phyloP scores from a whole-genome alignment of 2,113 vertebrate genomes.

The Gulo gulo region DNA sequence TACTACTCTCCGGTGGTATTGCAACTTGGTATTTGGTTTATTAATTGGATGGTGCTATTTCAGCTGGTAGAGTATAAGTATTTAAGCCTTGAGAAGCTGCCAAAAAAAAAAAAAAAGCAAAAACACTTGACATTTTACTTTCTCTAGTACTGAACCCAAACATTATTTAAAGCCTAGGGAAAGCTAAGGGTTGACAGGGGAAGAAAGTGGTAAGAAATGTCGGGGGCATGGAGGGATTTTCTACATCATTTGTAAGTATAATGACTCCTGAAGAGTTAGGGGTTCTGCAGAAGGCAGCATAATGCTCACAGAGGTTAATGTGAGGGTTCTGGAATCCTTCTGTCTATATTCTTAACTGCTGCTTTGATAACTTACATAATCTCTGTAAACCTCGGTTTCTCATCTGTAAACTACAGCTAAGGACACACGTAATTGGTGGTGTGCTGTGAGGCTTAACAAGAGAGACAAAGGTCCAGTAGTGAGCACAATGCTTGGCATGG shows the following conservation, averaged over 20 bases:
- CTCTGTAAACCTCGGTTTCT: not conserved
- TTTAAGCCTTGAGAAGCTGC: not conserved
- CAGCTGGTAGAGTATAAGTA: not conserved
- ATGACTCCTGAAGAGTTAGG: not conserved
- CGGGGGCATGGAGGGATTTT: not conserved
- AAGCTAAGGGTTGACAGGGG: not conserved
- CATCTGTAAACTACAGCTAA: not conserved
- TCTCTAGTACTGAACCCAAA: not conserved
- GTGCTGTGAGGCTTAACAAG: not conserved
- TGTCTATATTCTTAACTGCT: not conserved
- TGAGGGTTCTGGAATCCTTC: not conserved
- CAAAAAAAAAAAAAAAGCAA: not conserved
- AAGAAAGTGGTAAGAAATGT: not conserved
- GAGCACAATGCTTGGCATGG: not conserved
- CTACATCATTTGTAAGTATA: not conserved
- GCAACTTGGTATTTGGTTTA: not conserved
- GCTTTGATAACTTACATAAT: not conserved
- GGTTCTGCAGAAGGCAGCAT: too few relatives aligned
- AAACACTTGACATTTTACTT: not conserved
- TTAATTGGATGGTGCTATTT: not conserved
- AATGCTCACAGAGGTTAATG: not conserved
- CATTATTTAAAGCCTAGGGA: not conserved
- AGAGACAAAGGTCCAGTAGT: not conserved
- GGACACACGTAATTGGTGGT: not conserved
- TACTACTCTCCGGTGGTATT: not conserved